A percentile compares a stretch with the other conserved stretches of the same genome.
These are phyloP conservation scores for Tenthredo scrophulariae DNA, from an alignment of 2,888 invertebrate genomes.

Conservation along the genomic window DNA sequence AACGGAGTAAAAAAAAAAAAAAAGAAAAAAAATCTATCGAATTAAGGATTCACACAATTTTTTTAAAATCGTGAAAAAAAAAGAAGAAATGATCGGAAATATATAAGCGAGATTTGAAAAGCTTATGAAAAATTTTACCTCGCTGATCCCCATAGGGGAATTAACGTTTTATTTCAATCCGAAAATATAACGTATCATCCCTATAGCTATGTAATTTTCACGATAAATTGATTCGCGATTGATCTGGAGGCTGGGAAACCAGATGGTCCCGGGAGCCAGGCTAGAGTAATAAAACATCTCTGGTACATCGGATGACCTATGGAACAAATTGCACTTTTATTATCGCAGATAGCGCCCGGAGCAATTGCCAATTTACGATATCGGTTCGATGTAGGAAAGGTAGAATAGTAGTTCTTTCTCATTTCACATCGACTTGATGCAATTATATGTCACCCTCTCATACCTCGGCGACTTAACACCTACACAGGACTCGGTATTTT, in stretches of 20 bases:
- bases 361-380: conserved; percentile 50
- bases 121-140: neutral
- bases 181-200: neutral
- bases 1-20: neutral
- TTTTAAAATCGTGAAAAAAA: neutral
- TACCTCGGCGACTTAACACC: neutral
- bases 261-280: conserved; percentile 29
- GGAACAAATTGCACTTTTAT: conserved; percentile 50
- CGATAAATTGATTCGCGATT: conserved; percentile 39
- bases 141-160: neutral
- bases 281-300: conserved; percentile 41
- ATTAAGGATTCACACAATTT: neutral
- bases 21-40: conserved; percentile 33
- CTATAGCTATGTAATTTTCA: neutral
- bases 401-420: neutral
- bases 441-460: conserved; percentile 8
- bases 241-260: conserved; percentile 29
- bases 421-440: conserved; percentile 3
- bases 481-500: neutral
- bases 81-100: no score
- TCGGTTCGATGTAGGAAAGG: neutral
- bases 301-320: conserved; percentile 42
- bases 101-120: neutral
- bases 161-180: neutral
- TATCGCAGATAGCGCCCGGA: conserved; percentile 40